A percentile compares a stretch with the other conserved stretches of the same genome.
phyloP scores from a whole-genome alignment of 2,797 vertebrate species.

The Eulemur rubriventer region DNA sequence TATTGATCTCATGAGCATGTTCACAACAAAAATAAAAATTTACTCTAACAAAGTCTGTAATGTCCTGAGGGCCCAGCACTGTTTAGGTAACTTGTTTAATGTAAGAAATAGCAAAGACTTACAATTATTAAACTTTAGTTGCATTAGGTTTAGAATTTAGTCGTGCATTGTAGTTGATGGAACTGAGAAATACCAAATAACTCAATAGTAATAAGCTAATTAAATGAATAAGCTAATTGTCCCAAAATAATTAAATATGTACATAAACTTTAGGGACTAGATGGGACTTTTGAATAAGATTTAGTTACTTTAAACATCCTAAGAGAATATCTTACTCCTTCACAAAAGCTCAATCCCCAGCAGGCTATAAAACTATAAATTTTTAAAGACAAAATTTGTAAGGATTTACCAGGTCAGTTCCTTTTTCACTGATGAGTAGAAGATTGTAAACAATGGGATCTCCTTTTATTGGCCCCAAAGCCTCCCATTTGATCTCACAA shows the following conservation, averaged over 20 bases:
- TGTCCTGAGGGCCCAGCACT: not conserved
- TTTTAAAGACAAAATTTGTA: not conserved
- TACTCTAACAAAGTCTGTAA: not conserved
- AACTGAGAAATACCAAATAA: not conserved
- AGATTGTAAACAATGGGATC: constrained; percentile 89
- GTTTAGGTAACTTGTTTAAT: not conserved
- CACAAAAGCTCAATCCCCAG: not conserved
- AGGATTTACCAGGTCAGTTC: constrained; percentile 86
- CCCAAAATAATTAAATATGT: not conserved
- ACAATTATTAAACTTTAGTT: not conserved
- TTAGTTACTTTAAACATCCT: constrained; percentile 2
- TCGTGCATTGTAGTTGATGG: not conserved
- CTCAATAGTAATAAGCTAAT: not conserved
- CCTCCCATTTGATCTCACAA: constrained; percentile 88
- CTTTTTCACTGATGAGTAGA: constrained; percentile 87
- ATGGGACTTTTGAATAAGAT: not conserved
- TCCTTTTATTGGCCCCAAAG: constrained; percentile 88
- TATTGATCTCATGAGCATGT: not conserved
- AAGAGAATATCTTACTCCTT: not conserved
- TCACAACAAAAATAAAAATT: constrained; percentile 24
- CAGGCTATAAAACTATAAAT: not conserved
- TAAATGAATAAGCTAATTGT: not conserved
- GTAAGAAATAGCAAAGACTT: not conserved
- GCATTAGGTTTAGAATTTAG: not conserved
- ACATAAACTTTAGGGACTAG: not conserved